These are phyloP conservation scores for Nerophis ophidion DNA, from an alignment of 2,113 vertebrate genomes.

Conservation along the genomic window DNA sequence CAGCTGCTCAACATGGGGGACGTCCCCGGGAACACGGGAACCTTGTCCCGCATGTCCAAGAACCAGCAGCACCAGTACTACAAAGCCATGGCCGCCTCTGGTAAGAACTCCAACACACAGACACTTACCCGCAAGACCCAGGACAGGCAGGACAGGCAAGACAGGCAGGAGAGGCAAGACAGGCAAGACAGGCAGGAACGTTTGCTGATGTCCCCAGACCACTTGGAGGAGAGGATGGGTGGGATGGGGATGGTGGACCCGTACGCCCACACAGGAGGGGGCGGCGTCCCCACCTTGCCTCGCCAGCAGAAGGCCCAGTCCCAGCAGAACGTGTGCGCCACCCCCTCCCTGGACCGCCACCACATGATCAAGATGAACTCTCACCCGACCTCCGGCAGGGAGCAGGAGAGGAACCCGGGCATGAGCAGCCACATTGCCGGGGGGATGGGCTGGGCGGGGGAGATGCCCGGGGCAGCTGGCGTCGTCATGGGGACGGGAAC, in stretches of 20 bases:
- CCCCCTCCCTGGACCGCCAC: conserved; percentile 78
- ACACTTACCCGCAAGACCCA: conserved; percentile 72
- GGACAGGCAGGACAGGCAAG: conserved; percentile 41
- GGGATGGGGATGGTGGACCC: conserved; percentile 62
- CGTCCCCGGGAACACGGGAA: conserved; percentile 67
- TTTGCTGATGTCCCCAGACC: conserved; percentile 84
- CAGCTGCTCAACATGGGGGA: conserved; percentile 76
- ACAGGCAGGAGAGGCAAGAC: conserved; percentile 43
- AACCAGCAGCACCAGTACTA: conserved; percentile 79
- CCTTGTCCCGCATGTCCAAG: conserved; percentile 71
- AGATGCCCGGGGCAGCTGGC: conserved; percentile 62
- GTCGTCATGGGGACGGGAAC: conserved; percentile 80
- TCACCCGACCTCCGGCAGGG: conserved; percentile 75
- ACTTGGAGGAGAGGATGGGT: conserved; percentile 73
- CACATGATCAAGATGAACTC: conserved; percentile 88
- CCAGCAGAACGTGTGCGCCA: conserved; percentile 81
- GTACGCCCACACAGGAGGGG: conserved; percentile 60
- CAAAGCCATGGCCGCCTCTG: conserved; percentile 71
- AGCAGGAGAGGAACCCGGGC: conserved; percentile 67
- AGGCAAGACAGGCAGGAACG: conserved; percentile 54
- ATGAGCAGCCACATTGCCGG: conserved; percentile 67
- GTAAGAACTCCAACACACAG: conserved; percentile 72
- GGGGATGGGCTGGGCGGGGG: conserved; percentile 69
- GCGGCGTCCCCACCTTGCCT: conserved; percentile 70
- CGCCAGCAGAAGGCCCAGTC: conserved; percentile 81